Evolutionary conservation across 1,140 invertebrate genomes (phyloP).

Genomic region (Pseudoatta argentina): DNA sequence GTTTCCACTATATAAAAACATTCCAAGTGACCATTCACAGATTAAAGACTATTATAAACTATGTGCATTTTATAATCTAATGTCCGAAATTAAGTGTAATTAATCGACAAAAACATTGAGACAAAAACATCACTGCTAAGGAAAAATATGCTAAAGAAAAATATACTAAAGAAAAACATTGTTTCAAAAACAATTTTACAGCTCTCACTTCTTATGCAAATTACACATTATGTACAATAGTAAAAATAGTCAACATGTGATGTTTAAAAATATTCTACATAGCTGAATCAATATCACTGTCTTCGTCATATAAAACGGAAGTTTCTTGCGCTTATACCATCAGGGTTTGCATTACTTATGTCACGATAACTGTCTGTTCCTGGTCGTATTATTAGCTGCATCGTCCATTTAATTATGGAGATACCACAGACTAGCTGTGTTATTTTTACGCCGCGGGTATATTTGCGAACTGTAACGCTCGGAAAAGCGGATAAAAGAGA

Average conservation of each 20-base stretch:
- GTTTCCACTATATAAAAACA: too few relatives aligned
- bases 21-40: too few relatives aligned
- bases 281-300: constrained; percentile 24
- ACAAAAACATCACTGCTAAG: neutral
- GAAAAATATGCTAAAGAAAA: neutral
- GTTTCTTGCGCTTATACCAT: neutral
- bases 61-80: neutral
- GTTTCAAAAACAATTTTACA: neutral
- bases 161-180: neutral
- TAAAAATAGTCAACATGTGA: constrained; percentile 12
- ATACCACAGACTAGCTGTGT: neutral
- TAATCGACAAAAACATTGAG: neutral
- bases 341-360: neutral
- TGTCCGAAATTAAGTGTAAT: neutral
- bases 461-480: neutral
- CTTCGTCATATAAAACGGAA: neutral
- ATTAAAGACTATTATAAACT: constrained; percentile 4
- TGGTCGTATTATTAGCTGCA: constrained; percentile 8
- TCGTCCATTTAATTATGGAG: constrained; percentile 1
- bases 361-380: neutral
- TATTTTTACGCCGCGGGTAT: constrained; percentile 28
- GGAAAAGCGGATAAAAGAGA: neutral
- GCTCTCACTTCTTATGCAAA: neutral
- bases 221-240: neutral
- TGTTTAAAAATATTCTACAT: constrained; percentile 32